These are phyloP conservation scores for Sparus aurata DNA, from an alignment of 2,797 vertebrate genomes.

Conservation along the genomic window DNA sequence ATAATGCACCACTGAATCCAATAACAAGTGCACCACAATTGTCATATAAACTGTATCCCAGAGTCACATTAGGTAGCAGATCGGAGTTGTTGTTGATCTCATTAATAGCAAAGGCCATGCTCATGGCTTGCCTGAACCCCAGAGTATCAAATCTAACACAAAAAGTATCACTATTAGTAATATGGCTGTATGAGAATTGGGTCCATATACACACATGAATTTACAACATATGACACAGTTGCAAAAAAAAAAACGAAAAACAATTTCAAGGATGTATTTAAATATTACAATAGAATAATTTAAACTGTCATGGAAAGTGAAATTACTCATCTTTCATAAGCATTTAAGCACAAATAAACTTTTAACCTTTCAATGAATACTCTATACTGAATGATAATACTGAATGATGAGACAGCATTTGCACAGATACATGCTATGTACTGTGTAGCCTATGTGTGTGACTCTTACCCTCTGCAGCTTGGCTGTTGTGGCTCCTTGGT, in stretches of 20 bases:
- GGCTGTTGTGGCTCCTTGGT: conserved; percentile 19
- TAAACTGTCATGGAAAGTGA: too few relatives aligned
- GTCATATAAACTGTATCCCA: conserved; percentile 82
- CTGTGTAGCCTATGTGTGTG: neutral
- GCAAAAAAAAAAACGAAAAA: too few relatives aligned
- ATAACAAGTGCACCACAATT: conserved; percentile 77
- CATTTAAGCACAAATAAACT: too few relatives aligned
- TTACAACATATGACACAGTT: too few relatives aligned
- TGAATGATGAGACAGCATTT: neutral
- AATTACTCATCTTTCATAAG: too few relatives aligned
- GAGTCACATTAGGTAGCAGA: conserved; percentile 80
- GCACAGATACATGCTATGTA: neutral
- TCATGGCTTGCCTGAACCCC: conserved; percentile 73
- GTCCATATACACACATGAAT: too few relatives aligned
- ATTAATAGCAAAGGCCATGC: conserved; percentile 80
- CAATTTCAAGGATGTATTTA: too few relatives aligned
- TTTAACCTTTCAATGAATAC: too few relatives aligned
- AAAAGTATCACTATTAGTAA: too few relatives aligned
- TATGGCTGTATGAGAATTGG: too few relatives aligned
- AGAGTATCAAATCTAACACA: conserved; percentile 66
- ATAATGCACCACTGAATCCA: conserved; percentile 75
- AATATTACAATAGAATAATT: too few relatives aligned
- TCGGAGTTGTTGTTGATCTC: conserved; percentile 79
- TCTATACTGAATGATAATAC: too few relatives aligned
- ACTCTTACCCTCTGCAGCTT: neutral